These are phyloP conservation scores for Aleiodes alternator DNA, from an alignment of 2,888 invertebrate species.

Conservation along the genomic window DNA sequence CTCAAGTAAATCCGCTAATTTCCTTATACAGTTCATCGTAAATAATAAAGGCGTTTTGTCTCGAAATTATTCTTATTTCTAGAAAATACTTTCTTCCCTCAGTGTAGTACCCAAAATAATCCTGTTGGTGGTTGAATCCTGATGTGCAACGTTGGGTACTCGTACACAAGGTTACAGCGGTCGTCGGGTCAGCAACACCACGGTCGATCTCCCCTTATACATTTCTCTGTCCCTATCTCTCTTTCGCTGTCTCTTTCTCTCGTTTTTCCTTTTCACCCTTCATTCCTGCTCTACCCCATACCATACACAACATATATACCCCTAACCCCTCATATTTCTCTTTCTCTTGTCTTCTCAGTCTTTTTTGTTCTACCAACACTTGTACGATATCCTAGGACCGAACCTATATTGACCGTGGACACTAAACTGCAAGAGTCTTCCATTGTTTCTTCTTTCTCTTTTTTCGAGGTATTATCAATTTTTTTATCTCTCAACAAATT, in stretches of 20 bases:
- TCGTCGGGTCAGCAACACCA: conserved; percentile 74
- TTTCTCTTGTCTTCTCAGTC: conserved; percentile 24
- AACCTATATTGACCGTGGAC: neutral
- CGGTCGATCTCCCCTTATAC: conserved; percentile 62
- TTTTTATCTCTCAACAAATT: conserved; percentile 4
- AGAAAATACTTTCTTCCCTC: too few relatives aligned
- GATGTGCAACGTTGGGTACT: neutral
- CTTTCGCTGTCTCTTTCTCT: neutral
- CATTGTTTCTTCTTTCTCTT: neutral
- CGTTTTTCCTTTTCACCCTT: neutral
- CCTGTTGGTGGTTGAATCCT: neutral
- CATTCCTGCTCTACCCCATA: conserved; percentile 36
- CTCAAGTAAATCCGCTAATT: too few relatives aligned
- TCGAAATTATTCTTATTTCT: too few relatives aligned
- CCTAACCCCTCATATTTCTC: conserved; percentile 16
- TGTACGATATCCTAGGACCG: conserved; percentile 8
- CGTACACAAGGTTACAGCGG: conserved; percentile 73
- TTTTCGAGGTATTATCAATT: conserved; percentile 13
- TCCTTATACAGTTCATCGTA: too few relatives aligned
- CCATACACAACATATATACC: conserved; percentile 10
- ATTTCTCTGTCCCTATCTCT: conserved; percentile 21
- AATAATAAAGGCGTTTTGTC: too few relatives aligned
- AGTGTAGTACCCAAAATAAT: neutral
- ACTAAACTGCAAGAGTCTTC: neutral
- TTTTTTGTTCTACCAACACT: conserved; percentile 22